Conservation (phyloP, 2,113 vertebrate genomes). For the Oreotrochilus melanogaster region DNA sequence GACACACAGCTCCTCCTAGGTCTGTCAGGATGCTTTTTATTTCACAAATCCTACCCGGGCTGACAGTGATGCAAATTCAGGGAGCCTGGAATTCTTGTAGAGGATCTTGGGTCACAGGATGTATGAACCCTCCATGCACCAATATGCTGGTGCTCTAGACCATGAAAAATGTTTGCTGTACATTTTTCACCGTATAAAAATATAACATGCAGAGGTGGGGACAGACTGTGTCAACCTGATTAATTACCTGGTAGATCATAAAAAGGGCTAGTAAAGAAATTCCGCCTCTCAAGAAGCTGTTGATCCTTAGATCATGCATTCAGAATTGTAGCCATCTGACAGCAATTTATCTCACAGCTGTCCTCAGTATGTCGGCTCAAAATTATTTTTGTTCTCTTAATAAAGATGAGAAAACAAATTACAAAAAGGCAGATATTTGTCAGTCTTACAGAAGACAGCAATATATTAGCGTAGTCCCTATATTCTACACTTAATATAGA, state of each 20-base stretch:
- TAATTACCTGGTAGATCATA: background rate
- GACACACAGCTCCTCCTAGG: background rate
- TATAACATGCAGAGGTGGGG: background rate
- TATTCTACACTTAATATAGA: background rate
- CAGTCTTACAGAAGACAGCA: background rate
- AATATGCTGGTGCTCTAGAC: background rate
- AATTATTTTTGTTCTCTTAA: background rate
- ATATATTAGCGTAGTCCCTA: background rate
- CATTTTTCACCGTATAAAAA: background rate
- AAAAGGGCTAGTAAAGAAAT: background rate
- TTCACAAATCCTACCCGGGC: background rate
- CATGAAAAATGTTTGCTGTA: background rate
- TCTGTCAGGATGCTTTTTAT: background rate
- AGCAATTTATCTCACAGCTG: background rate
- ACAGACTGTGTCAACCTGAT: background rate
- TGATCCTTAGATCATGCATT: background rate
- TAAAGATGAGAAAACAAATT: background rate
- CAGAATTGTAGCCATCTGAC: background rate
- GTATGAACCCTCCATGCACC: rapidly evolving
- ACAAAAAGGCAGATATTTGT: background rate
- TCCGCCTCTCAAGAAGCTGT: background rate
- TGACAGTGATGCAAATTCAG: background rate
- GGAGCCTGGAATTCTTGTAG: background rate
- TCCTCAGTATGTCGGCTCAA: background rate
- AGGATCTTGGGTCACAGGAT: background rate